Percentiles rank a stretch among this genome's conserved stretches.
Evolutionary conservation across 1,140 invertebrate species (phyloP).

Genomic region (Penaeus japonicus): DNA sequence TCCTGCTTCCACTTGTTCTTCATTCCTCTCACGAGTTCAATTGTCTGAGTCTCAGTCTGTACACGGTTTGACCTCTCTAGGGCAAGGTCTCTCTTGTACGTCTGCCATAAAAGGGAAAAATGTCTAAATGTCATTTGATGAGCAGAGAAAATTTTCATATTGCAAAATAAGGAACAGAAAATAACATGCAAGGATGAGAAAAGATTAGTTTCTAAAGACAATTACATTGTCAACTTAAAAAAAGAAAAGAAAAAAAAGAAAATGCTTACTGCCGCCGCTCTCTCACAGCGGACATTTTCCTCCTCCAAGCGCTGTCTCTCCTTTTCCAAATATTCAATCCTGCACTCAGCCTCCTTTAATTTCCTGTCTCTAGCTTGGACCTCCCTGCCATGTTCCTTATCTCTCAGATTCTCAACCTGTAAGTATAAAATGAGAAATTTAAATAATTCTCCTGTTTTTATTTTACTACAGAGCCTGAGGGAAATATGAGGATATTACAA

Average conservation of each 20-base stretch:
- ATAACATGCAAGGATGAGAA: too few relatives aligned
- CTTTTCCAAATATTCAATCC: constrained; percentile 37
- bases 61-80: constrained; percentile 57
- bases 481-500: too few relatives aligned
- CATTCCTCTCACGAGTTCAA: constrained; percentile 59
- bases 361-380: background rate
- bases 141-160: background rate
- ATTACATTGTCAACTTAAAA: background rate
- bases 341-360: constrained; percentile 33
- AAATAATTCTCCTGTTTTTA: background rate
- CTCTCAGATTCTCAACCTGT: constrained; percentile 4
- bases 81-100: constrained; percentile 52
- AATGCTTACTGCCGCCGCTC: constrained; percentile 15
- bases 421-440: background rate
- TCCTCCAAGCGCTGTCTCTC: constrained; percentile 36
- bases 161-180: too few relatives aligned
- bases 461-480: too few relatives aligned
- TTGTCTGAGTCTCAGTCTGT: constrained; percentile 57
- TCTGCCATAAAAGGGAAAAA: constrained; percentile 28
- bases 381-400: background rate
- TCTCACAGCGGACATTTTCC: constrained; percentile 21
- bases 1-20: constrained; percentile 60
- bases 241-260: background rate
- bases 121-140: background rate
- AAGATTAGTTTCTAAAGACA: too few relatives aligned